Evolutionary conservation across 2,888 invertebrate genomes (phyloP), one percentile per base, ranked within the genome.

Genomic region (Athalia cordata): DNA sequence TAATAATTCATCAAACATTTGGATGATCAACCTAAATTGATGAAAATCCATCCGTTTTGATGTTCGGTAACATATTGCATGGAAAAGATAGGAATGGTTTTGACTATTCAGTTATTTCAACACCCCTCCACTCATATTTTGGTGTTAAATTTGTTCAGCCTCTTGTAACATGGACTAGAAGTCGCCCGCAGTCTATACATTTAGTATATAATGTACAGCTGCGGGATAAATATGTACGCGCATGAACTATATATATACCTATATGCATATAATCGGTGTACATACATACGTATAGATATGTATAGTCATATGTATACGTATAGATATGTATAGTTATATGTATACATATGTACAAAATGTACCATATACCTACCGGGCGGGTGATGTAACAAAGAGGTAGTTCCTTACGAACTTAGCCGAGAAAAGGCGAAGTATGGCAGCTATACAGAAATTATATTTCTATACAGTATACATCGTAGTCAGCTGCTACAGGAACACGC

Each of bases 311-410:
- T n/a, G 45, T n/a, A 43, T 64, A 75, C 75, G 62, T 62, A 62
- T 62, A 70, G 9, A 70, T 50, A 45, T n/a, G n/a, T 50, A 29
- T 50, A 64, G 15, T 13, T 15, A 50, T 9, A 50, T n/a, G 45
- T n/a, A 43, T 64, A 75, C 75, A 75, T 62, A 62, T 62, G 29
- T 29, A 29, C 29, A 29, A 29, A 29, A 29, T 29, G 2, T 29
- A 29, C 29, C 29, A 29, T 29, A 29, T 29, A 29, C 29, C 29
- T 29, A 29, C 29, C 29, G 29, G n/a, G 62, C 59, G 81, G 85
- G 85, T 89, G 89, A 89, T 88, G 89, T 89, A 89, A 89, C 88
- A 87, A 87, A 85, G 86, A 85, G 85, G 85, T 64, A n/a, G 83
- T 83, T 83, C 83, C 83, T 82, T 74, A 80, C 89, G 88, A 85